These are phyloP conservation scores for Bactericera cockerelli DNA, from an alignment of 1,140 invertebrate species.

Conservation along the genomic window DNA sequence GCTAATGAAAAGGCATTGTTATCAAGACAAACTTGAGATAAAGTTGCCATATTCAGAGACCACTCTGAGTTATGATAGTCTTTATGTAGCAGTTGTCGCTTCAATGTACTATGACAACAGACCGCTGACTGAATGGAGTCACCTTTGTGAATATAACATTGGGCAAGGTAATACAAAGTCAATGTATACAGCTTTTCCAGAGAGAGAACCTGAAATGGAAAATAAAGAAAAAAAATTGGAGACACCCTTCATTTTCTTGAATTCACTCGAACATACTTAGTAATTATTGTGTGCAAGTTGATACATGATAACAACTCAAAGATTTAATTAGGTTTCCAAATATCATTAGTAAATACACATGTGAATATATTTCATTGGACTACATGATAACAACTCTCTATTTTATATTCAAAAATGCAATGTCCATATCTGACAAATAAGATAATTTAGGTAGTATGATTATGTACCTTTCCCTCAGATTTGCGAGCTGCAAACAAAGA, in stretches of 20 bases:
- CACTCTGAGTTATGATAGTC: conserved; percentile 75
- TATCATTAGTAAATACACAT: too few species aligned
- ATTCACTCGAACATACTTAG: too few species aligned
- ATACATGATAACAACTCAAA: too few species aligned
- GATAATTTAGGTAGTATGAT: too few species aligned
- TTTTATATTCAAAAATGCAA: too few species aligned
- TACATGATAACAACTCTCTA: too few species aligned
- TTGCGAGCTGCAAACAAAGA: conserved; percentile 38
- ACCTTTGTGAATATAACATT: conserved; percentile 58
- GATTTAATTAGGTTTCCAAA: too few species aligned
- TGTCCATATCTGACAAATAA: too few species aligned
- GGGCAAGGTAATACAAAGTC: conserved; percentile 75
- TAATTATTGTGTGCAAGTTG: too few species aligned
- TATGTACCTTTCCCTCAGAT: conserved; percentile 25
- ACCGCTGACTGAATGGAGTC: conserved; percentile 58
- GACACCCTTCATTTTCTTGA: too few species aligned
- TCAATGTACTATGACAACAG: conserved; percentile 73
- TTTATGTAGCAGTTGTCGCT: conserved; percentile 55
- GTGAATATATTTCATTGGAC: too few species aligned
- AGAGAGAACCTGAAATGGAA: conserved; percentile 26
- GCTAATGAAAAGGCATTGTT: conserved; percentile 59
- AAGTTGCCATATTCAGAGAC: conserved; percentile 74
- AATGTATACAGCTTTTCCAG: conserved; percentile 67
- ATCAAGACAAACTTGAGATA: conserved; percentile 73
- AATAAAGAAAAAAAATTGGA: too few species aligned